A percentile compares a stretch with the other conserved stretches of the same genome.
These are phyloP conservation scores for Plestiodon gilberti DNA, from an alignment of 2,113 vertebrate species.

Conservation along the genomic window DNA sequence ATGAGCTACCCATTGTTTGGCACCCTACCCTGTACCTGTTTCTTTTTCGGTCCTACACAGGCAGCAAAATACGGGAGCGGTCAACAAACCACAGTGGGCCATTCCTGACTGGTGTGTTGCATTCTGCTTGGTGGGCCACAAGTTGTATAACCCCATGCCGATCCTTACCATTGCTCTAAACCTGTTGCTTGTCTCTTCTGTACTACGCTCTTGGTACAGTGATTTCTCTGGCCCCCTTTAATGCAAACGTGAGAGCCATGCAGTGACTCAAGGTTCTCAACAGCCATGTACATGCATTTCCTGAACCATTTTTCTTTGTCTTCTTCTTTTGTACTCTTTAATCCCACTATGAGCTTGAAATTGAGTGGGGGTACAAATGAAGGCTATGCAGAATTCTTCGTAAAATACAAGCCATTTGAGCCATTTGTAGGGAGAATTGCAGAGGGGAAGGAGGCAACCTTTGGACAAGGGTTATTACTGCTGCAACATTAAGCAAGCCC, in stretches of 20 bases:
- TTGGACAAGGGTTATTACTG: slow-evolving; percentile 49
- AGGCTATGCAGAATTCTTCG: not conserved
- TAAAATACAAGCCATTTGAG: not conserved
- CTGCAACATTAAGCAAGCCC: slow-evolving; percentile 56
- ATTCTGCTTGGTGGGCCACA: not conserved
- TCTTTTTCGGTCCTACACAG: not conserved
- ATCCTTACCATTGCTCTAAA: not conserved
- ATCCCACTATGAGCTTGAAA: not conserved
- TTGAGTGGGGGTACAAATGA: not conserved
- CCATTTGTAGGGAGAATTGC: slow-evolving; percentile 22
- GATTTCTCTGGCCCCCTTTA: not conserved
- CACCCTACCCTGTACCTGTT: not conserved
- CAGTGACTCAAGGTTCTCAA: not conserved
- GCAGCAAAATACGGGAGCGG: not conserved
- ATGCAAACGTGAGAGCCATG: not conserved
- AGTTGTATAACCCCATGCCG: too few relatives aligned
- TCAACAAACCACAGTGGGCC: not conserved
- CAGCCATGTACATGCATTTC: not conserved
- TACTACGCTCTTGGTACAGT: not conserved
- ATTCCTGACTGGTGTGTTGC: not conserved
- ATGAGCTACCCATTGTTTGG: not conserved
- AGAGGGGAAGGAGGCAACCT: slow-evolving; percentile 13
- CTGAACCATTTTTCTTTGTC: too few relatives aligned
- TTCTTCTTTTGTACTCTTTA: not conserved
- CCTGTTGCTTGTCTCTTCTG: not conserved